phyloP scores from a whole-genome alignment of 2,888 invertebrate species.

The Xanthostigma xanthostigma region DNA sequence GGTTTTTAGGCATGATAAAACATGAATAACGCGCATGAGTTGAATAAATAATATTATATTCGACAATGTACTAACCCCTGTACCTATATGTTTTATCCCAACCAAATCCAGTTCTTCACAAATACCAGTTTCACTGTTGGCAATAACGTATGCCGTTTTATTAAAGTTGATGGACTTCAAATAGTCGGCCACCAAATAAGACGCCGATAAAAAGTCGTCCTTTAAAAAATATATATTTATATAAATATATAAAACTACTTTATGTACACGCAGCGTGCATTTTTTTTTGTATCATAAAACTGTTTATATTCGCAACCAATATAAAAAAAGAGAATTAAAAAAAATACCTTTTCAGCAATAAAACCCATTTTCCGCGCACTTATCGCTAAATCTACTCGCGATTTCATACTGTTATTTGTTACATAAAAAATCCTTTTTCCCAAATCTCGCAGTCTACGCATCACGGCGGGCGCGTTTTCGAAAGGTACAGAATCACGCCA shows the following conservation, averaged over 20 bases:
- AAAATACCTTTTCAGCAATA: slow-evolving; percentile 32
- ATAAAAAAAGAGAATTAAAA: background rate
- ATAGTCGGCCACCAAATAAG: slow-evolving; percentile 66
- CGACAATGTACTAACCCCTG: slow-evolving; percentile 44
- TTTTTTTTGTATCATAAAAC: no score
- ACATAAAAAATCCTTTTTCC: slow-evolving; percentile 77
- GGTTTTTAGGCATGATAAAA: no score
- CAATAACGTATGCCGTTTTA: slow-evolving; percentile 72
- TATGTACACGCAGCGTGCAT: no score
- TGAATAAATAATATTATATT: no score
- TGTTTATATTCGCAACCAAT: background rate
- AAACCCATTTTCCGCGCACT: slow-evolving; percentile 64
- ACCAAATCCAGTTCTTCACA: slow-evolving; percentile 67
- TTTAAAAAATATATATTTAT: no score
- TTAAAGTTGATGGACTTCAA: slow-evolving; percentile 56
- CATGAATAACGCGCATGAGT: no score
- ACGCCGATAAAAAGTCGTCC: slow-evolving; percentile 65
- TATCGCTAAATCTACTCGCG: slow-evolving; percentile 54
- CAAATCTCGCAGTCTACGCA: slow-evolving; percentile 49
- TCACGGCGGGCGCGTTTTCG: slow-evolving; percentile 49
- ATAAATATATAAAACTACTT: no score
- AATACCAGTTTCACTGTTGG: slow-evolving; percentile 52
- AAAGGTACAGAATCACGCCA: slow-evolving; percentile 62
- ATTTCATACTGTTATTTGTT: slow-evolving; percentile 84
- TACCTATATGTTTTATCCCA: slow-evolving; percentile 55